phyloP scores from a whole-genome alignment of 2,113 vertebrate genomes.

The Otocyon megalotis region DNA sequence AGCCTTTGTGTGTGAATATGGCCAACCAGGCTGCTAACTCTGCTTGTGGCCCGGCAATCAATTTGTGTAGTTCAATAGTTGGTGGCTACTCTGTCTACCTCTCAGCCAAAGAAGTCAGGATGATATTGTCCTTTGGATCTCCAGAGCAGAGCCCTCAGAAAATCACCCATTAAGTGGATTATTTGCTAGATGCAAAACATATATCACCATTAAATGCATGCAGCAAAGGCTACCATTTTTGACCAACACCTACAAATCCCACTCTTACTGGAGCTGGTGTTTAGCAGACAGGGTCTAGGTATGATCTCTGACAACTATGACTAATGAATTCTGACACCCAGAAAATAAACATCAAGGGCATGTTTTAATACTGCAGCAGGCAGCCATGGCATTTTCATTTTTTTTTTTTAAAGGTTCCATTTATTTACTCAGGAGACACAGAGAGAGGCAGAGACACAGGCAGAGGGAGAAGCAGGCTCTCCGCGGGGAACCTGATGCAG shows the following conservation, averaged over 20 bases:
- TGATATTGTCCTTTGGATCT: conserved; percentile 89
- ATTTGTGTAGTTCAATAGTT: conserved; percentile 89
- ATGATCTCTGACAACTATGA: conserved; percentile 86
- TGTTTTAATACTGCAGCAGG: conserved; percentile 94
- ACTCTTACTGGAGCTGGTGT: conserved; percentile 90
- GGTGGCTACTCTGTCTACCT: conserved; percentile 88
- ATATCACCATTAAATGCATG: conserved; percentile 92
- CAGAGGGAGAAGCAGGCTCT: too few relatives aligned
- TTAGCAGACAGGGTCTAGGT: conserved; percentile 89
- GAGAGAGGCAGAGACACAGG: too few relatives aligned
- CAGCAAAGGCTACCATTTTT: conserved; percentile 90
- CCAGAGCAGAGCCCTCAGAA: conserved; percentile 81
- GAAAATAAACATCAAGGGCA: conserved; percentile 92
- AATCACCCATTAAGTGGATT: conserved; percentile 87
- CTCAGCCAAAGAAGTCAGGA: conserved; percentile 92
- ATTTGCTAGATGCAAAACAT: conserved; percentile 87
- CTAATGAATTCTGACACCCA: conserved; percentile 87
- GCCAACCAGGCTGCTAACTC: conserved; percentile 91
- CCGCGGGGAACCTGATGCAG: too few relatives aligned
- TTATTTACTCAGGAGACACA: too few relatives aligned
- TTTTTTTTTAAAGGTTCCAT: too few relatives aligned
- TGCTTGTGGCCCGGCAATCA: conserved; percentile 90
- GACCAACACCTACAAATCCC: conserved; percentile 91
- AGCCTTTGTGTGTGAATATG: conserved; percentile 91
- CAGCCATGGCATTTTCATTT: conserved; percentile 91